These are phyloP conservation scores for Scalopus aquaticus DNA, from an alignment of 2,113 vertebrate genomes.

Conservation along the genomic window DNA sequence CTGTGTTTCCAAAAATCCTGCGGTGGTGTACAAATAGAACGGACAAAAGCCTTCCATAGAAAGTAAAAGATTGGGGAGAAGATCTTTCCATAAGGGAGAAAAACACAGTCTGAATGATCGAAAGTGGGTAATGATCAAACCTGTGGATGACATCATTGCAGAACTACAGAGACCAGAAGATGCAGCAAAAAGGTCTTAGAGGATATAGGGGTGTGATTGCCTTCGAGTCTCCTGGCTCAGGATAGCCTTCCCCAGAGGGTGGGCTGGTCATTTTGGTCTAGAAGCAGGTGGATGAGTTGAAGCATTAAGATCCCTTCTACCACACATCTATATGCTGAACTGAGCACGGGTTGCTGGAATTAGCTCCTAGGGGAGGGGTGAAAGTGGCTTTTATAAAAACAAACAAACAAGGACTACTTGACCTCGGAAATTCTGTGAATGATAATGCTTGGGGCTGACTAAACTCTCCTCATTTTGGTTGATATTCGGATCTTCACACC, in stretches of 20 bases:
- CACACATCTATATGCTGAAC: not conserved
- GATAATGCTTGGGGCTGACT: rapidly evolving
- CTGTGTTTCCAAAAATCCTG: not conserved
- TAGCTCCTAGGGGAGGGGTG: not conserved
- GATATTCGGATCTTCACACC: not conserved
- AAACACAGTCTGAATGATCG: not conserved
- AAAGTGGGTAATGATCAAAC: not conserved
- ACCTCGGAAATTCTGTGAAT: not conserved
- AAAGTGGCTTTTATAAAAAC: not conserved
- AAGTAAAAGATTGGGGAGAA: not conserved
- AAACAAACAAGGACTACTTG: not conserved
- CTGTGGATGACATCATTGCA: not conserved
- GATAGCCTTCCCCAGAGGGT: not conserved
- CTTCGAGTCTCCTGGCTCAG: not conserved
- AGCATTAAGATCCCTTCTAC: not conserved
- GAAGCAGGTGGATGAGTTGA: too few relatives aligned
- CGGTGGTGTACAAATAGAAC: not conserved
- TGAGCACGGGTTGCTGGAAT: not conserved
- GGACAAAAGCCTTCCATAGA: not conserved
- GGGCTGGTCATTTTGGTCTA: not conserved
- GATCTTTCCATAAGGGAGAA: not conserved
- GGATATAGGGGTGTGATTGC: too few relatives aligned
- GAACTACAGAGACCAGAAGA: not conserved
- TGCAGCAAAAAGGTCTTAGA: too few relatives aligned
- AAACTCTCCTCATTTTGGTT: not conserved